These are phyloP conservation scores for Geophilus truncorum DNA, from an alignment of 2,888 invertebrate species.

Conservation along the genomic window DNA sequence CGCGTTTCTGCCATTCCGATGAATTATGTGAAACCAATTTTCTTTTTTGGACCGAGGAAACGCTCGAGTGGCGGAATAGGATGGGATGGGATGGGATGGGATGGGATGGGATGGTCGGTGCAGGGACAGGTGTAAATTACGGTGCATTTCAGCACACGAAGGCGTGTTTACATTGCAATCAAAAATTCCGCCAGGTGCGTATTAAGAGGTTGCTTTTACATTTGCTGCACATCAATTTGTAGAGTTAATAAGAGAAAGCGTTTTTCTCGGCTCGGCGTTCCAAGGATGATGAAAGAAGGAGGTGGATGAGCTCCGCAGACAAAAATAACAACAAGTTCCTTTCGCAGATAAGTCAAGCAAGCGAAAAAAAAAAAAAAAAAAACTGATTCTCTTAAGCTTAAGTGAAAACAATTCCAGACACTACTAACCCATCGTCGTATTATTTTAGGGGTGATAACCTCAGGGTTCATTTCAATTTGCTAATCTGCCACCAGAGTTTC, in stretches of 20 bases:
- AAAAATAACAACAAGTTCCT: conserved; percentile 25
- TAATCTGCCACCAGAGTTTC: too few species aligned
- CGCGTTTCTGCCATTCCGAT: neutral
- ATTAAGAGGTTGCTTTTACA: conserved; percentile 9
- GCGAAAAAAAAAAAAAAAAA: neutral
- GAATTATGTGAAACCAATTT: neutral
- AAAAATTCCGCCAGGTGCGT: conserved; percentile 1
- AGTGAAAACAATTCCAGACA: neutral
- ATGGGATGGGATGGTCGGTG: neutral
- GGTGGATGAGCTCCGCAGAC: conserved; percentile 2
- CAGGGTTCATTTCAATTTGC: neutral
- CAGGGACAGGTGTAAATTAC: conserved; percentile 4
- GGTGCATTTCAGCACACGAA: neutral
- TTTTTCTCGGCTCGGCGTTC: neutral
- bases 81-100: too few species aligned
- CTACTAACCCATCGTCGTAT: neutral
- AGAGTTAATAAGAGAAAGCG: conserved; percentile 13
- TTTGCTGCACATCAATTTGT: neutral
- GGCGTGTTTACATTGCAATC: conserved; percentile 27
- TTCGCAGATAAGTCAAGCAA: neutral
- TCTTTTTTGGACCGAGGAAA: neutral
- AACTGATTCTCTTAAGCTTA: neutral
- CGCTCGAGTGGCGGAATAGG: neutral
- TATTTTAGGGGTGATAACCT: neutral
- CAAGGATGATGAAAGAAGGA: conserved; percentile 15